Evolutionary conservation across 2,888 invertebrate genomes (phyloP).

Genomic region (Perithous albicinctus): DNA sequence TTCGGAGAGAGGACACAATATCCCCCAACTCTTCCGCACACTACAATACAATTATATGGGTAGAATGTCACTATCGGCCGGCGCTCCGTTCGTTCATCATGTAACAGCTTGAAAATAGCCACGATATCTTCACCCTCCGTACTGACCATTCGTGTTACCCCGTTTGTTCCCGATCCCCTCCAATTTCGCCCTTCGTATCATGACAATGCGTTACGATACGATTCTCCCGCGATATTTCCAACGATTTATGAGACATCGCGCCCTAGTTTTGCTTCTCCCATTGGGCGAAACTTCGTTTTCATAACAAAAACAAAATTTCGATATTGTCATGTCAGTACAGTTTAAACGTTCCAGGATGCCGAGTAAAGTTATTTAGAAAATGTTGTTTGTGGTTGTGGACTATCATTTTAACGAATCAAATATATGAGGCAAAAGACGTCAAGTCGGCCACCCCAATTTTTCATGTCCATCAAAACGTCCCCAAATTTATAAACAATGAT

Average conservation of each 20-base stretch:
- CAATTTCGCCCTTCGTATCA: not conserved
- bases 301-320: too few species aligned
- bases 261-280: not conserved
- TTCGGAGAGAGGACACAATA: conserved; percentile 11
- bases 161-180: not conserved
- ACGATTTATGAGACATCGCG: conserved; percentile 21
- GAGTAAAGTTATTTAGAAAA: too few species aligned
- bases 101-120: conserved; percentile 76
- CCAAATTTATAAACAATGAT: too few species aligned
- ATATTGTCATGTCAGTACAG: too few species aligned
- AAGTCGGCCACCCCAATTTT: too few species aligned
- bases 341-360: too few species aligned
- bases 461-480: too few species aligned
- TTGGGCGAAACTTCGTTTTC: too few species aligned
- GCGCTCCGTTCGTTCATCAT: conserved; percentile 75
- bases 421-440: too few species aligned
- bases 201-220: conserved; percentile 8
- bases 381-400: too few species aligned
- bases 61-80: conserved; percentile 75
- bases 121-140: conserved; percentile 11
- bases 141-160: not conserved
- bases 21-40: conserved; percentile 49
- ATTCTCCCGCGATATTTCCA: not conserved
- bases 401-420: too few species aligned
- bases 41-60: conserved; percentile 74